Evolutionary conservation across 2,113 vertebrate species (phyloP).

Genomic region (Trematocara stigmaticum): DNA sequence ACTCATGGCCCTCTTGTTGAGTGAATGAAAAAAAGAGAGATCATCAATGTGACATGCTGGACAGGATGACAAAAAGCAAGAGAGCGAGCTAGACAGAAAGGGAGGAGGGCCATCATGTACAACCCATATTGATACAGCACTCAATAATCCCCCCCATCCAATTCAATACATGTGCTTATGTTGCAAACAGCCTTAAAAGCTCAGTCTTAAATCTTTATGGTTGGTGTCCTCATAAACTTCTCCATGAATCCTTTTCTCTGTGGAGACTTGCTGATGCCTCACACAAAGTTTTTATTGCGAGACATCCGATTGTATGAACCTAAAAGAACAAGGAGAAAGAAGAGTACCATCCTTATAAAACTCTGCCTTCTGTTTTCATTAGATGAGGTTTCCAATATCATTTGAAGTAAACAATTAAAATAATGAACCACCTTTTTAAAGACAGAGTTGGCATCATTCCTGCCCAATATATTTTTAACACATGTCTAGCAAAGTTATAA

Average conservation of each 20-base stretch:
- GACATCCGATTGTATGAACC: background rate
- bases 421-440: background rate
- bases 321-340: background rate
- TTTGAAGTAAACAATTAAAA: background rate
- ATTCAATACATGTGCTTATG: slow-evolving; percentile 11
- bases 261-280: background rate
- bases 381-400: background rate
- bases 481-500: background rate
- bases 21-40: background rate
- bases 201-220: slow-evolving; percentile 40
- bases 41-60: background rate
- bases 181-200: slow-evolving; percentile 36
- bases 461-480: background rate
- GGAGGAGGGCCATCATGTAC: background rate
- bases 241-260: slow-evolving; percentile 10
- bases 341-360: background rate
- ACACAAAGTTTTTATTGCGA: slow-evolving; percentile 9
- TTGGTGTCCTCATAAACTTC: slow-evolving; percentile 19
- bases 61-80: background rate
- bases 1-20: background rate
- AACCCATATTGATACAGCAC: background rate
- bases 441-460: background rate
- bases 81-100: background rate
- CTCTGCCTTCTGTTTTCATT: background rate
- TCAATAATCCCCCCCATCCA: background rate